Base-by-base conservation (phyloP, 2,797 vertebrate genomes). In the Helostoma temminkii region DNA sequence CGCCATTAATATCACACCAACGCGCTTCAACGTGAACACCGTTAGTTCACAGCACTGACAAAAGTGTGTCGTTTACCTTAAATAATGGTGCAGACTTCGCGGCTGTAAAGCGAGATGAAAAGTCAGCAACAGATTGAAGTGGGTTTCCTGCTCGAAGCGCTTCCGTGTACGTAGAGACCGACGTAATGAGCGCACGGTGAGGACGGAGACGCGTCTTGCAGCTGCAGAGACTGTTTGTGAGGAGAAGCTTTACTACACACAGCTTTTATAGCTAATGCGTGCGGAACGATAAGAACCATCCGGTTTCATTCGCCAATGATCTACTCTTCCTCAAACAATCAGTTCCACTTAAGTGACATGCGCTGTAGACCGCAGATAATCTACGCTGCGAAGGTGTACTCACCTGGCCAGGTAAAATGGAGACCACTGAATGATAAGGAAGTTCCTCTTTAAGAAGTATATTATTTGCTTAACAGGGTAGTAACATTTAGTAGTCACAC, bases 301-400 rank as follows among this genome's bases (percentile, higher is more conserved):
- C 28, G 6, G 15, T 34, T 57, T 46, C 32, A 22, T 7, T 26
- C 9, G 0, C n/a, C 7, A 3, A 12, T 37, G 34, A 14, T 37
- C 4, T 37, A 12, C 28, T 12, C 11, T 5, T 58, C 41, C 22
- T 24, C 12, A 2, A 11, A 37, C 7, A 24, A 19, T 22, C 19
- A n/a, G 24, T 21, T 50, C 37, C 24, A 22, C 7, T 28, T 12
- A 4, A n/a, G 46, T 19, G 22, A 58, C 66, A 71, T 62, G 77
- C 76, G 71, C 22, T 28, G 48, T 41, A 18, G 4, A 34, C 6
- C 32, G 28, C 8, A 4, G 28, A n/a, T n/a, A n/a, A n/a, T n/a
- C n/a, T n/a, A 30, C 4, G 28, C 8, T 30, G 8, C 28, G 28
- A 4, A 4, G 28, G 28, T 30, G 8, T n/a, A n/a, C n/a, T n/a